phyloP scores from a whole-genome alignment of 2,888 invertebrate species.

The Seira sanloemensis region DNA sequence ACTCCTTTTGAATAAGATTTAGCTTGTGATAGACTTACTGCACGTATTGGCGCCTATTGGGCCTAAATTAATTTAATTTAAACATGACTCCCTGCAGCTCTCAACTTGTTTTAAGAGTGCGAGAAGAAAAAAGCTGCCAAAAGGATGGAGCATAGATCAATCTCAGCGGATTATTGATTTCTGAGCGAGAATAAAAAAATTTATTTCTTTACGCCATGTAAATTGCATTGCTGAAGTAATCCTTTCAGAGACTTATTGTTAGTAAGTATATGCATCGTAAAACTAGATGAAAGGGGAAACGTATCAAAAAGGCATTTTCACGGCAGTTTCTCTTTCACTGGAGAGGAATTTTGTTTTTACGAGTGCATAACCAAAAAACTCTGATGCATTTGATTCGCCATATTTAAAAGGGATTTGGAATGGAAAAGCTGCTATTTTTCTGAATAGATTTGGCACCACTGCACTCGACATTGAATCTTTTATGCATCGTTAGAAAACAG shows the following conservation, averaged over 20 bases:
- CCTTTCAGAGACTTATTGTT: neutral
- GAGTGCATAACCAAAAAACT: neutral
- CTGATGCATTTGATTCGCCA: too few relatives aligned
- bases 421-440: neutral
- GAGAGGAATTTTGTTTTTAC: too few relatives aligned
- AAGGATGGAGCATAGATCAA: neutral
- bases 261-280: neutral
- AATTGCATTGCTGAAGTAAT: neutral
- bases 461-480: conserved; percentile 42
- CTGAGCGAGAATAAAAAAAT: neutral
- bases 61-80: conserved; percentile 60
- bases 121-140: neutral
- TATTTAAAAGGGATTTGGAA: neutral
- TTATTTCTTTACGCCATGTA: neutral
- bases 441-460: neutral
- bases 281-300: neutral
- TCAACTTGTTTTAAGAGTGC: conserved; percentile 38
- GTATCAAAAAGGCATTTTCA: neutral
- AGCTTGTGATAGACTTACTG: neutral
- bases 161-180: conserved; percentile 42
- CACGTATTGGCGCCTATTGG: conserved; percentile 47
- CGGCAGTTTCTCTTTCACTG: neutral
- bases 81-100: conserved; percentile 57
- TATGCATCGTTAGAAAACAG: conserved; percentile 39
- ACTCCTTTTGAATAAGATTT: too few relatives aligned